Percentiles rank a stretch among this genome's conserved stretches.
Conservation (phyloP, 2,113 vertebrate genomes). For the Psittacula cyanocephala region DNA sequence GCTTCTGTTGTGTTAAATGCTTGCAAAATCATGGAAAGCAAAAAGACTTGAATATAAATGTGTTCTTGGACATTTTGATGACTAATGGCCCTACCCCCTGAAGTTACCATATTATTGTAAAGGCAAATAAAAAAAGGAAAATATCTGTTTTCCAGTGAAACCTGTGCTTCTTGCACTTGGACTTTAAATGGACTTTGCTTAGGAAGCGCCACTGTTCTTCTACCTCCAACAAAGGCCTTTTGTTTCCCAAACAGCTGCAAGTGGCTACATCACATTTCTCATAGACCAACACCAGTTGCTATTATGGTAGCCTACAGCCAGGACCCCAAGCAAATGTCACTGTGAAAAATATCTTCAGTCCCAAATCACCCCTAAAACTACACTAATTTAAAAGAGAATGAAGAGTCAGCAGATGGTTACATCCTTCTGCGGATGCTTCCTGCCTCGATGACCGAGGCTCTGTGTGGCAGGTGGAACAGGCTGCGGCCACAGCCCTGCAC, state of each 20-base stretch:
- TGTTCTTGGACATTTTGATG: background rate
- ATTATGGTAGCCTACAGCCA: accelerated
- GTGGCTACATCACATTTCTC: accelerated
- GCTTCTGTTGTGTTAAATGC: background rate
- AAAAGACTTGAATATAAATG: background rate
- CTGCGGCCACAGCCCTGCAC: accelerated
- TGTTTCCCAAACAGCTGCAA: background rate
- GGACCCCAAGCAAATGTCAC: no score
- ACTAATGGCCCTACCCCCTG: accelerated
- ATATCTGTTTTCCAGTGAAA: background rate
- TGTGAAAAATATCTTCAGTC: no score
- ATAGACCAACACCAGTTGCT: accelerated
- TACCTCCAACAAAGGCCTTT: background rate
- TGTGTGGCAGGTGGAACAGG: background rate
- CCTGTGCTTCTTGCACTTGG: background rate
- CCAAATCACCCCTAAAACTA: background rate
- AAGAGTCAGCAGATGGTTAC: background rate
- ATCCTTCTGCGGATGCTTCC: background rate
- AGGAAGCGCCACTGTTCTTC: background rate
- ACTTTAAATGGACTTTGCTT: background rate
- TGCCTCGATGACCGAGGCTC: accelerated
- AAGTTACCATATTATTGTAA: background rate
- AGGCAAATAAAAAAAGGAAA: background rate
- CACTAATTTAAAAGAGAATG: background rate
- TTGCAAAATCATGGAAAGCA: background rate